Evolutionary conservation across 1,140 invertebrate species (phyloP), one percentile per base, ranked within the genome.

Genomic region (Calephelis nemesis): DNA sequence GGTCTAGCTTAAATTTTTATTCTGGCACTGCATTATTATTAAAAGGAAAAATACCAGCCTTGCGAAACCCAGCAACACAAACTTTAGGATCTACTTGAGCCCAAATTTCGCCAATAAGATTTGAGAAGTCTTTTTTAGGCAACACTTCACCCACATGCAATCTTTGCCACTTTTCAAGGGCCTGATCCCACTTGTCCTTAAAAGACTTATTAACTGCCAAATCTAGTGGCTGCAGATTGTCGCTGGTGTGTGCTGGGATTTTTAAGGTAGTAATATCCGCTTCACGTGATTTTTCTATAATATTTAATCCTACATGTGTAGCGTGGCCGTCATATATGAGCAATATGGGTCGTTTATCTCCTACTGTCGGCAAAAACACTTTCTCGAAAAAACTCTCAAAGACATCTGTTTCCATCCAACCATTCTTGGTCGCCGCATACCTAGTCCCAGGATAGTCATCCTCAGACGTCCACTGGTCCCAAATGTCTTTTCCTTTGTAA

Each of bases 191-290:
- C 2, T 49, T 47, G 68, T 64, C 60, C 74, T 85, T 85, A 63
- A 83, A 75, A n/a, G 79, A 71, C 69, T 77, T 82, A 42, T 82
- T 77, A 4, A 82, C 74, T 39, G 77, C 68, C 4, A 82, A 10
- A 64, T 82, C 80, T 12, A 79, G 54, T 9, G 78, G 80, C 63
- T 83, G 80, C 39, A 84, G 69, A 5, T 84, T 10, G 62, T 85
- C 74, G 39, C 73, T 78, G 4, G 75, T 74, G 63, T 83, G 78
- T 11, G 77, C 47, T 15, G 77, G 77, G n/a, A 83, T n/a, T 68
- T 83, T 81, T 49, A 83, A n/a, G 48, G 81, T 76, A 15, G 78
- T 79, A 42, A 80, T 63, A 47, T 71, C 67, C 10, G 65, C 62
- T 73, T 68, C 66, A 7, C 49, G 48, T 19, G 81, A 77, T 67